These are phyloP conservation scores for Drosophila bocqueti DNA, from an alignment of 1,140 invertebrate species.

Conservation along the genomic window DNA sequence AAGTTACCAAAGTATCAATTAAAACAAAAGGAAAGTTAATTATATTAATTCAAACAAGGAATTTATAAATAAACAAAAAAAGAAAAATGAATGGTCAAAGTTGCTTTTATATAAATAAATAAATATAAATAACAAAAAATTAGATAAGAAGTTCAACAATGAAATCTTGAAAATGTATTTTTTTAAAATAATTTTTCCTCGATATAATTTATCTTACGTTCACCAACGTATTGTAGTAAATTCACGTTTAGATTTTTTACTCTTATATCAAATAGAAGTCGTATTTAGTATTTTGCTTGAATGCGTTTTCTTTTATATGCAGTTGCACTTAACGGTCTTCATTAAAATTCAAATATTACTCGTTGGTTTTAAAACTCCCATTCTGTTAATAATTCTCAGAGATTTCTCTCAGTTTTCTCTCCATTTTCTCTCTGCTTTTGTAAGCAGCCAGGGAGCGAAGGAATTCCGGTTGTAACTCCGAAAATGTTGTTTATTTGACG, in stretches of 20 bases:
- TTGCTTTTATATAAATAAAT: too few relatives aligned
- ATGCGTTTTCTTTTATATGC: background rate
- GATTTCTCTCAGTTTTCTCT: background rate
- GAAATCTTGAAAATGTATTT: too few relatives aligned
- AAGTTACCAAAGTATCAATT: background rate
- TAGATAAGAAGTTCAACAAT: too few relatives aligned
- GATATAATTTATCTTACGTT: too few relatives aligned
- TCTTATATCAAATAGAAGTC: background rate
- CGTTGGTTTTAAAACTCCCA: conserved; percentile 47
- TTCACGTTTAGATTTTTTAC: background rate
- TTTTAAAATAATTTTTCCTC: too few relatives aligned
- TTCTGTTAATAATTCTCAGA: conserved; percentile 3
- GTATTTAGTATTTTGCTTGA: background rate
- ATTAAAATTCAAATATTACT: conserved; percentile 57
- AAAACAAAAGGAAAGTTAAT: background rate
- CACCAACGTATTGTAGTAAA: background rate
- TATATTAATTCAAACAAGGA: background rate
- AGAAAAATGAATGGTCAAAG: too few relatives aligned
- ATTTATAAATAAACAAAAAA: background rate
- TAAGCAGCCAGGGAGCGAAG: conserved; percentile 45
- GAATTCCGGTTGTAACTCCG: conserved; percentile 67
- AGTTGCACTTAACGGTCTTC: conserved; percentile 61
- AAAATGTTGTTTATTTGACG: conserved; percentile 36
- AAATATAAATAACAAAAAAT: too few relatives aligned
- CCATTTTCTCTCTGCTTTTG: conserved; percentile 5